These are phyloP conservation scores for Chelon auratus DNA, from an alignment of 2,797 vertebrate genomes.

Conservation along the genomic window DNA sequence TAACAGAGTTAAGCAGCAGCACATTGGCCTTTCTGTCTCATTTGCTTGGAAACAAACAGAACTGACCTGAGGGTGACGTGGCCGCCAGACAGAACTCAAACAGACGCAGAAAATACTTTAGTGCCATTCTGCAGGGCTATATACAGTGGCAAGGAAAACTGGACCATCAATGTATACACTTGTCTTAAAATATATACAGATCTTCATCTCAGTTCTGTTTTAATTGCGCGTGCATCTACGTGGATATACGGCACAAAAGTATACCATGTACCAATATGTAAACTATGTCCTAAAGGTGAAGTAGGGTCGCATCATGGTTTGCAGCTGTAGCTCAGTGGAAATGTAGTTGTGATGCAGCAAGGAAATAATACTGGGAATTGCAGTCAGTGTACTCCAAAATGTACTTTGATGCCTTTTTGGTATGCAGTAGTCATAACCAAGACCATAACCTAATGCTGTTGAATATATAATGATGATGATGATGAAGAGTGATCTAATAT, in stretches of 20 bases:
- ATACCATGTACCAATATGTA: neutral
- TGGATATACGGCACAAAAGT: neutral
- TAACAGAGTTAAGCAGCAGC: conserved; percentile 59
- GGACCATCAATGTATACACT: neutral
- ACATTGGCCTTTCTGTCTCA: conserved; percentile 46
- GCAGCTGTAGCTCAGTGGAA: no score
- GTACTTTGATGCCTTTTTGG: no score
- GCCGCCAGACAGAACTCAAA: conserved; percentile 21
- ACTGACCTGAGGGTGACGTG: conserved; percentile 50
- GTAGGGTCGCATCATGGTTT: neutral
- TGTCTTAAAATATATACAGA: neutral
- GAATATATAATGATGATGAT: no score
- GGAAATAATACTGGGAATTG: no score
- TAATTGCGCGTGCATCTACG: neutral
- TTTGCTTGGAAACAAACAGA: conserved; percentile 55
- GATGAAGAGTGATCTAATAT: conserved; percentile 41
- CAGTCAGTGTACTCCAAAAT: no score
- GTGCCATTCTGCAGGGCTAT: neutral
- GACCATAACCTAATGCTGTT: no score
- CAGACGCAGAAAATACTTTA: conserved; percentile 15
- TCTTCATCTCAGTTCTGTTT: neutral
- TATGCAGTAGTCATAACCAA: no score
- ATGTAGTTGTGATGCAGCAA: no score
- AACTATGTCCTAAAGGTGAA: neutral
- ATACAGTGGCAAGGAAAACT: neutral